Conservation (phyloP, 2,113 vertebrate genomes). For the Danionella cerebrum region DNA sequence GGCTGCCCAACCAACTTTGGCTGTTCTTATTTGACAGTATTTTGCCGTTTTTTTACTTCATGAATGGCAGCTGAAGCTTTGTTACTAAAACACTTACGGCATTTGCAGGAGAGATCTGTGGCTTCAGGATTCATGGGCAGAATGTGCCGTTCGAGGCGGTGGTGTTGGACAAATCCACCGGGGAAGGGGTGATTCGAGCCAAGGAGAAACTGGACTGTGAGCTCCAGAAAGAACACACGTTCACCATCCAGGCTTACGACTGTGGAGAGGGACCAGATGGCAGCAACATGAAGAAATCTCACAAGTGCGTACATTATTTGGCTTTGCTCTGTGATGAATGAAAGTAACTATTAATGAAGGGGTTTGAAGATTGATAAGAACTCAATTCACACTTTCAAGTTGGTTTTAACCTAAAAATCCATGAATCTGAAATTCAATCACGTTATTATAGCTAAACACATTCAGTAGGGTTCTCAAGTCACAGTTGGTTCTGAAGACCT, state of each 20-base stretch:
- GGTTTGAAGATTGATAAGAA: neutral
- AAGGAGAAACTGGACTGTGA: conserved; percentile 94
- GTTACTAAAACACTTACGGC: conserved; percentile 37
- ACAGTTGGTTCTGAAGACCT: too few species aligned
- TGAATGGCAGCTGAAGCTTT: conserved; percentile 1
- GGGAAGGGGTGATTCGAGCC: conserved; percentile 85
- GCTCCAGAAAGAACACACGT: conserved; percentile 92
- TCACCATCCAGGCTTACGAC: conserved; percentile 94
- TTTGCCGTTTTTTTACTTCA: conserved; percentile 37
- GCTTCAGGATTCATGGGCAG: conserved; percentile 94
- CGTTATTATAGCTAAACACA: too few species aligned
- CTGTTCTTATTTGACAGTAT: conserved; percentile 57
- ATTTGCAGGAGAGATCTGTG: conserved; percentile 89
- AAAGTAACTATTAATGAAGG: neutral
- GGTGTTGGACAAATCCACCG: conserved; percentile 94
- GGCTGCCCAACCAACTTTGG: conserved; percentile 75
- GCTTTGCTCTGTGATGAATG: neutral
- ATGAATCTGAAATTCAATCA: too few species aligned
- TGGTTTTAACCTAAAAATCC: too few species aligned
- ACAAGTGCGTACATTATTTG: conserved; percentile 77
- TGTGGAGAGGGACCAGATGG: conserved; percentile 91
- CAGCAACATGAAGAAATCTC: conserved; percentile 83
- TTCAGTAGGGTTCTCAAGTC: too few species aligned
- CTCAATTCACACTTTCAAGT: too few species aligned
- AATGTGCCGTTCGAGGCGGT: conserved; percentile 94